A percentile compares a stretch with the other conserved stretches of the same genome.
Evolutionary conservation across 35 echinoderm and acorn worm species (phyloP).

Genomic region (Apostichopus parvimensis): DNA sequence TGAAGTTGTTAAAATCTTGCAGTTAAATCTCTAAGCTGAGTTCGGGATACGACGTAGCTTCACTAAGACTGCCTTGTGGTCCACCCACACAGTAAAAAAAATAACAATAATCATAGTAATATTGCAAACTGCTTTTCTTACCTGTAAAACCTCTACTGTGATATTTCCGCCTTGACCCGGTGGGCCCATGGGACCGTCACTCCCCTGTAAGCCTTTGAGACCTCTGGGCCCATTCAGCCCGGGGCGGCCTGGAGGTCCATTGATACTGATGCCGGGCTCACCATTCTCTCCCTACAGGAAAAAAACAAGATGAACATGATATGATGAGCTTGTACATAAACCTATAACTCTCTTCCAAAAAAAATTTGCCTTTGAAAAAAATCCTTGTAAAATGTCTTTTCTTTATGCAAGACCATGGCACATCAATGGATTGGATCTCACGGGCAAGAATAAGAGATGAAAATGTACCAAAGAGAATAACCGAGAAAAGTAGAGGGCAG

Average conservation of each 20-base stretch:
- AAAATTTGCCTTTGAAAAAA: no score
- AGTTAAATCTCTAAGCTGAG: no score
- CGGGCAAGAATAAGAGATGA: not conserved
- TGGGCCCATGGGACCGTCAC: not conserved
- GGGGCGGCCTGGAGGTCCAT: conserved; percentile 26
- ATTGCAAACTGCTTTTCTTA: not conserved
- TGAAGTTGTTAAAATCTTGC: no score
- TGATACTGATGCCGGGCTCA: conserved; percentile 28
- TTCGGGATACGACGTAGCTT: no score
- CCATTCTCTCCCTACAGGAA: not conserved
- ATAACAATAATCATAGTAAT: not conserved
- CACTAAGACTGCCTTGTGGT: no score
- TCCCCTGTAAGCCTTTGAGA: conserved; percentile 23
- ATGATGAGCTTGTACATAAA: not conserved
- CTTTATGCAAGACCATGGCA: no score
- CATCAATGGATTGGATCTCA: no score
- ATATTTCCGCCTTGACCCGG: not conserved
- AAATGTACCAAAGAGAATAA: not conserved
- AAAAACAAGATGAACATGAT: not conserved
- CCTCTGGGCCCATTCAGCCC: conserved; percentile 51
- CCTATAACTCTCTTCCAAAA: no score
- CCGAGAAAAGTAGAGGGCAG: not conserved
- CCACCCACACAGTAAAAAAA: no score
- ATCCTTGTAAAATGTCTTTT: no score
- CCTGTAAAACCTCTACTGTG: conserved; percentile 20